Base-by-base conservation (phyloP, 2,797 vertebrate species). In the Hoplostethus atlanticus region DNA sequence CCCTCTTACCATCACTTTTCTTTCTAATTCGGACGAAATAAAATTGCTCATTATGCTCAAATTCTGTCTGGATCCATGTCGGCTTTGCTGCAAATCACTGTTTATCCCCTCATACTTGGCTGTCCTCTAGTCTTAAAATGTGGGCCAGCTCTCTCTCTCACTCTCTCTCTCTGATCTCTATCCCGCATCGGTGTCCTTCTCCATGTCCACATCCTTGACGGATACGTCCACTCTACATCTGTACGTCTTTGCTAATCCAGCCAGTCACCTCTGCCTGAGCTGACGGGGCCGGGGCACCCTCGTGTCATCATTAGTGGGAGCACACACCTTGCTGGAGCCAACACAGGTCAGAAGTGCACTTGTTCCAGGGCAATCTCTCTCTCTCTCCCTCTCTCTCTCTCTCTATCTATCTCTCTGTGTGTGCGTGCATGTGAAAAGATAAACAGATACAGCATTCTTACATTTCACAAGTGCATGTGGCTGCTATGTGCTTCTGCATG, bases 171-270 rank as follows among this genome's bases (percentile, higher is more conserved):
- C 67, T 77, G 65, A 81, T 79, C 77, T 60, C 38, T 0, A 10
- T 50, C 46, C 11, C 3, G 7, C 52, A 58, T 80, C 48, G 30
- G 25, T 50, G 56, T 67, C 31, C 77, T 70, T 70, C 21, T 66
- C 66, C 71, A 36, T 55, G 67, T 64, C 3, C 0, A 31, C 59
- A 80, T 75, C 84, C 77, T 87, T 88, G 73, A 79, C 54, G 46
- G 64, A 73, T 28, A 47, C 34, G 68, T 80, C 80, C 66, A 44
- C 16, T 38, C 44, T 15, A 38, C 62, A 71, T 79, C 64, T 34
- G 68, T 42, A 51, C 53, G 52, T 65, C 53, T n/a, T 38, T 5
- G 8, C 71, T 84, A 86, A 90, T 92, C 72, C 64, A 1, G 21
- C 28, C 59, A 17, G 64, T 75, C 79, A 79, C 68, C 73, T 71